Base-by-base conservation (phyloP, 1,140 invertebrate genomes). In the Papilio helenus region DNA sequence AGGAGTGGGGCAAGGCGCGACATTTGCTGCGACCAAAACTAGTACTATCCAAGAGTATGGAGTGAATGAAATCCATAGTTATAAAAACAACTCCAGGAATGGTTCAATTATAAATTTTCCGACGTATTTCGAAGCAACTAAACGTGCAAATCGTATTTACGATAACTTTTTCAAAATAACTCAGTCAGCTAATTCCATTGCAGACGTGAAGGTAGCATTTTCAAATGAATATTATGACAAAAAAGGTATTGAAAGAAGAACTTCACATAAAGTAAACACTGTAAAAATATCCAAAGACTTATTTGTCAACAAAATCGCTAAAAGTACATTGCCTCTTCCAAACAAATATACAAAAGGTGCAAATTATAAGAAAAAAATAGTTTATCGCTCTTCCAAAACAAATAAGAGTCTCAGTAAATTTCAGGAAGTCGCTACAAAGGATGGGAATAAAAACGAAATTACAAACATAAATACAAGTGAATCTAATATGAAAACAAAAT, bases 81-180 rank as follows among this genome's bases (percentile, higher is more conserved):
- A 68, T 16, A 68, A 68, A 68, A 68, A 16, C 61, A 29, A 68
- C 16, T 18, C 10, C 2, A 61, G 26, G 12, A 29, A 29, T 12
- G 61, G 14, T 29, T 16, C 23, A 34, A 18, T 26, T 68, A 26
- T 7, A 16, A 29, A 29, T 29, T 29, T 68, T 26, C 23, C 61
- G 1, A 7, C 14, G 3, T 68, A 68, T 68, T 68, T 68, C 29
- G 18, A 68, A 68, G 14, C 61, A 14, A 68, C 61, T 29, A 29
- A 29, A 68, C 61, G 61, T 29, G 61, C 10, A 34, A 68, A 68
- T 14, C 61, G 61, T 29, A 68, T 68, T 68, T 68, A 68, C 23
- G 61, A 68, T 68, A 68, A 34, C 14, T 68, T 29, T 68, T 68
- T 68, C 14, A 68, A 68, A 68, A 68, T 68, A 29, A 68, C 61